Conservation (phyloP, 1,140 invertebrate species). For the Drosophila ficusphila region DNA sequence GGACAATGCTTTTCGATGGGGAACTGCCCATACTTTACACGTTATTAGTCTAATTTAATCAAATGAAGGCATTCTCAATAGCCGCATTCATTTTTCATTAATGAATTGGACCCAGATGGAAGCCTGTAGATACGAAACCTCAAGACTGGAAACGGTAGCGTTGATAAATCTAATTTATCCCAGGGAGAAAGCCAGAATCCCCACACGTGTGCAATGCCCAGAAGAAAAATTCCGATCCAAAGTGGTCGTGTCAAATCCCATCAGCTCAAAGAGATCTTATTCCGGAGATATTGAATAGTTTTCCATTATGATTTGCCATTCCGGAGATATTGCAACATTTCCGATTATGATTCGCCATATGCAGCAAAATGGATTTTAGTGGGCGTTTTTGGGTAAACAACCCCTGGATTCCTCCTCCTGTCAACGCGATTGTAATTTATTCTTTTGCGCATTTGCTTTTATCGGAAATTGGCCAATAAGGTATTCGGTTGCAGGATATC, state of each 20-base stretch:
- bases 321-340: slow-evolving; percentile 34
- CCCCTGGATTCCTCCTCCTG: slow-evolving; percentile 49
- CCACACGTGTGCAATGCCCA: slow-evolving; percentile 10
- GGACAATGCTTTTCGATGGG: slow-evolving; percentile 4
- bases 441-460: slow-evolving; percentile 57
- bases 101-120: slow-evolving; percentile 60
- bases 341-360: slow-evolving; percentile 24
- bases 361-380: slow-evolving; percentile 30
- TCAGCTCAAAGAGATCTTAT: slow-evolving; percentile 30
- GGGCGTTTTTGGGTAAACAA: slow-evolving; percentile 60
- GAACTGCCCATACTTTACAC: slow-evolving; percentile 67
- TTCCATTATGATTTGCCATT: slow-evolving; percentile 44
- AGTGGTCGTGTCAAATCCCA: slow-evolving; percentile 39
- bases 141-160: slow-evolving; percentile 42
- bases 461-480: slow-evolving; percentile 63
- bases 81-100: slow-evolving; percentile 72
- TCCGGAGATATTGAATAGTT: slow-evolving; percentile 24
- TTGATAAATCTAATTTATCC: slow-evolving; percentile 45
- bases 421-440: slow-evolving; percentile 74
- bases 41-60: slow-evolving; percentile 78
- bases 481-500: slow-evolving; percentile 65
- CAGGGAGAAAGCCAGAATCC: slow-evolving; percentile 48
- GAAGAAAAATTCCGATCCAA: slow-evolving; percentile 30
- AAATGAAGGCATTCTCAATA: slow-evolving; percentile 69
- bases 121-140: not conserved